A percentile compares a stretch with the other conserved stretches of the same genome.
Evolutionary conservation across 2,888 invertebrate species (phyloP).

Genomic region (Drosophila atroscutellata): DNA sequence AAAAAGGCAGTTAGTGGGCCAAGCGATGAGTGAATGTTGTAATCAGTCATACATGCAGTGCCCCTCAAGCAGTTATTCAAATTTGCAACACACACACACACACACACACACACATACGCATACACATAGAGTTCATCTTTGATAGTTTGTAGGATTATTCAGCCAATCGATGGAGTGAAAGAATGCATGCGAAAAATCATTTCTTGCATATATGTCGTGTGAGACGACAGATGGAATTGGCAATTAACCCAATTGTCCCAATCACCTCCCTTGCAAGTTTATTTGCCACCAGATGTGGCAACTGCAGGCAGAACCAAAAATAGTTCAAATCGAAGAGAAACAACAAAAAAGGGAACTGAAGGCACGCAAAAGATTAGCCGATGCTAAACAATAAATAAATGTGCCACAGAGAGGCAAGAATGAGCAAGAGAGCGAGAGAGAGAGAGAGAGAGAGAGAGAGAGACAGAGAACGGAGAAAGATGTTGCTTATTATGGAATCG

Average conservation of each 20-base stretch:
- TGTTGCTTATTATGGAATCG: slow-evolving; percentile 42
- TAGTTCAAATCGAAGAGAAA: slow-evolving; percentile 23
- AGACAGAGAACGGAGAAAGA: background rate
- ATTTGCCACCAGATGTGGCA: background rate
- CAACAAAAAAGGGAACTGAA: background rate
- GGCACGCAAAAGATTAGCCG: background rate
- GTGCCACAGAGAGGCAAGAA: background rate
- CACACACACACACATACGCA: background rate
- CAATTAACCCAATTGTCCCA: slow-evolving; percentile 20
- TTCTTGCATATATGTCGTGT: background rate
- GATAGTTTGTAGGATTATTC: background rate
- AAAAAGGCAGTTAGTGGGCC: background rate
- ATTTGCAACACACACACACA: background rate
- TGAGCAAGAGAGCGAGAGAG: background rate
- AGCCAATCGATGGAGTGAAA: background rate
- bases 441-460: background rate
- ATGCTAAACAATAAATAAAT: background rate
- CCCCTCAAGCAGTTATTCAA: background rate
- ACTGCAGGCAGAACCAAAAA: slow-evolving; percentile 12
- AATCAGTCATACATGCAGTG: background rate
- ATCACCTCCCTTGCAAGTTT: background rate
- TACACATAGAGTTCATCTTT: background rate
- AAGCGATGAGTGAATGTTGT: slow-evolving; percentile 8
- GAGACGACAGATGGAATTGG: slow-evolving; percentile 1
- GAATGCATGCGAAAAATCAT: background rate